A percentile compares a stretch with the other conserved stretches of the same genome.
phyloP scores from a whole-genome alignment of 2,888 invertebrate genomes.

The Dorcus parallelipipedus region DNA sequence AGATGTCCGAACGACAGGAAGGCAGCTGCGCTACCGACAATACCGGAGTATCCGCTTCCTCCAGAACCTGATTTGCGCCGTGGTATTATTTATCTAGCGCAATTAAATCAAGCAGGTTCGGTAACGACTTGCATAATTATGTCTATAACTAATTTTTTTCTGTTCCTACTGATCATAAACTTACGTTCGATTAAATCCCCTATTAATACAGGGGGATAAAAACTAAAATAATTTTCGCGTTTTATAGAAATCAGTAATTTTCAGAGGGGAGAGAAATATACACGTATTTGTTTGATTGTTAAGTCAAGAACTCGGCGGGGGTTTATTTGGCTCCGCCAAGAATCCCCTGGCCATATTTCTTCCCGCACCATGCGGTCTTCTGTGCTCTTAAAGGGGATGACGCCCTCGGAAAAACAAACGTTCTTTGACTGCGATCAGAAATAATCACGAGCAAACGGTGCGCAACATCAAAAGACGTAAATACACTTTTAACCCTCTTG shows the following conservation, averaged over 20 bases:
- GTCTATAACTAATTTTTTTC: too few species aligned
- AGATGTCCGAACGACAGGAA: neutral
- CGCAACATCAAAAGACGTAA: neutral
- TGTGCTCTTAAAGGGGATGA: neutral
- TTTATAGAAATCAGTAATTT: too few species aligned
- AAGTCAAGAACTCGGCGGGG: neutral
- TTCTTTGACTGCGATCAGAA: neutral
- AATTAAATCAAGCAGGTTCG: neutral
- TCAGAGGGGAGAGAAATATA: too few species aligned
- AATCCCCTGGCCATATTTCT: neutral
- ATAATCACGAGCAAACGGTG: neutral
- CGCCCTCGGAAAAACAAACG: neutral
- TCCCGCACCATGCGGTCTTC: neutral
- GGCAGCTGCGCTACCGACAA: neutral
- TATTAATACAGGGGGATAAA: too few species aligned
- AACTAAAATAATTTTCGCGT: too few species aligned
- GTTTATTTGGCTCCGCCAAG: neutral
- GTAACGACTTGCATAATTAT: too few species aligned
- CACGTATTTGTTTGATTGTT: neutral
- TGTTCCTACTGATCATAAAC: too few species aligned
- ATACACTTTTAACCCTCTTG: constrained; percentile 21
- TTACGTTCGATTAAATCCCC: too few species aligned
- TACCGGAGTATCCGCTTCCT: neutral
- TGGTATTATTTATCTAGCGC: neutral
- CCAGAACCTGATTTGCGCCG: neutral